A percentile compares a stretch with the other conserved stretches of the same genome.
Conservation (phyloP, 2,113 vertebrate species). For the Leucoraja erinaceus region DNA sequence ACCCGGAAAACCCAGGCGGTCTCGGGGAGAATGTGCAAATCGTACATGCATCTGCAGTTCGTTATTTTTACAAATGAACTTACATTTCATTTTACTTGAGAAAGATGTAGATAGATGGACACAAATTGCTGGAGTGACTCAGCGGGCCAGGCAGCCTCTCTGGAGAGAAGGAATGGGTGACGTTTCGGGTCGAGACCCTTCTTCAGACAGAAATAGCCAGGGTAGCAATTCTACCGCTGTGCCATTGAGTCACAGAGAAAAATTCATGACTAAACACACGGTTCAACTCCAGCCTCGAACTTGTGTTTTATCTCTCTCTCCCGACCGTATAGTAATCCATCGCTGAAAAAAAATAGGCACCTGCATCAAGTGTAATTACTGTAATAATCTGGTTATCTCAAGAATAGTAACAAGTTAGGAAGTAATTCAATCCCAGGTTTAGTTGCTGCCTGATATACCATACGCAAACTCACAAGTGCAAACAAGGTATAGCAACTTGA, state of each 20-base stretch:
- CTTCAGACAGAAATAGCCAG: no score
- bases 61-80: no score
- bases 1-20: no score
- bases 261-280: conserved; percentile 11
- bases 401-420: neutral
- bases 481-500: neutral
- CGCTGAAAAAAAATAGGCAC: neutral
- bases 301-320: neutral
- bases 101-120: no score
- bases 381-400: neutral
- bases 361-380: neutral
- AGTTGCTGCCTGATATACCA: neutral
- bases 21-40: no score
- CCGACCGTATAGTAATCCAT: neutral
- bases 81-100: no score
- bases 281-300: neutral
- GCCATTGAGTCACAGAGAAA: neutral
- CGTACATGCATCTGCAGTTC: no score
- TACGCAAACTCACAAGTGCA: neutral
- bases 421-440: neutral
- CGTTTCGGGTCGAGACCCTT: no score
- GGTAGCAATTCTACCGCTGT: no score
- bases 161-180: no score
- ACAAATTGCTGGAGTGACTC: no score
- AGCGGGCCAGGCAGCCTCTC: no score